These are phyloP conservation scores for Gymnodraco acuticeps DNA, from an alignment of 2,797 vertebrate species.

Conservation along the genomic window DNA sequence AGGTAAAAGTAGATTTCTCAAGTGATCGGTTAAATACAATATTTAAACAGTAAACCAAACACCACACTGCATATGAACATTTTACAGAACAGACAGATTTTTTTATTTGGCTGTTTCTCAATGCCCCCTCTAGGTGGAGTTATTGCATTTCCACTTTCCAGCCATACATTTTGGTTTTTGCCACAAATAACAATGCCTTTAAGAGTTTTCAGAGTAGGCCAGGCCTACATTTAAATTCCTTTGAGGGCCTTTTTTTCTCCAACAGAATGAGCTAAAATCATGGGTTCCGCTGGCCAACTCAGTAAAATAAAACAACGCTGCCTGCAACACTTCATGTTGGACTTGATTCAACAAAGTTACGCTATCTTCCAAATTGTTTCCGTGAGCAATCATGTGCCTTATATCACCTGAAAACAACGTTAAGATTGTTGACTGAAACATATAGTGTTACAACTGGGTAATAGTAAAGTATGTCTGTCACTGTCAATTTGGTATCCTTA, in stretches of 20 bases:
- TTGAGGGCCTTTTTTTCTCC: neutral
- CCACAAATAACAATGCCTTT: neutral
- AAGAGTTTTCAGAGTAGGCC: neutral
- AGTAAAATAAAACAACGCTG: constrained; percentile 4
- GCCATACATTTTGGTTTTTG: neutral
- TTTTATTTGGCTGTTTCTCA: neutral
- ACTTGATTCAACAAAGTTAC: constrained; percentile 5
- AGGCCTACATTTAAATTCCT: no score
- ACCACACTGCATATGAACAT: neutral
- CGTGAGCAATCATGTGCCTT: neutral
- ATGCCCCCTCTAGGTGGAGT: neutral
- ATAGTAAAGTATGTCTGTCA: neutral
- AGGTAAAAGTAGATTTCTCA: neutral
- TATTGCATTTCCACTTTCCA: neutral
- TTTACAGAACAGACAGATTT: constrained; percentile 7
- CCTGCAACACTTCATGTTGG: neutral
- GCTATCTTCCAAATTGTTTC: neutral
- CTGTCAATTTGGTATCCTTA: neutral
- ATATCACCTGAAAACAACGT: neutral
- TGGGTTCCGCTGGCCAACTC: neutral
- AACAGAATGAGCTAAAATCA: constrained; percentile 2
- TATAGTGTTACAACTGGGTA: neutral
- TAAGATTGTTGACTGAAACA: neutral
- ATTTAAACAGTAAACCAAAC: neutral
- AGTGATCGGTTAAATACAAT: neutral